Base-by-base conservation (phyloP, 2,113 vertebrate species). In the Melanocharis versteri region DNA sequence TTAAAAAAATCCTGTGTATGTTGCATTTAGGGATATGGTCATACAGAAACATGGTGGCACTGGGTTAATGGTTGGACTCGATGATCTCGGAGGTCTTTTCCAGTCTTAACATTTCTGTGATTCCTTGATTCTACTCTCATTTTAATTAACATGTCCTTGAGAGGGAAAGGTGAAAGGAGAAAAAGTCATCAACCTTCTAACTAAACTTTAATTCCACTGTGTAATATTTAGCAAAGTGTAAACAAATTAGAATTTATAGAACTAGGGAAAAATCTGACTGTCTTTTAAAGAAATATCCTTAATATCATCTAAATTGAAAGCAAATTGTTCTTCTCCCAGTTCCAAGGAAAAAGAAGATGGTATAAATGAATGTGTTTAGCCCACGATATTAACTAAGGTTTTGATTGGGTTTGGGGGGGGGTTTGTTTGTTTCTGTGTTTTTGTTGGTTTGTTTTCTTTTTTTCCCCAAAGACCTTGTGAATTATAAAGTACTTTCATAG, bases 371-470 rank as follows among this genome's bases (percentile, higher is more conserved):
- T 31, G 4, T 23, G 3, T 27, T 61, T 47, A 48, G 12, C 8
- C 15, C 20, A 33, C 54, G 8, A 6, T 12, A 56, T 50, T 68
- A 54, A 54, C 7, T n/a, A 51, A 47, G 12, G 9, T 53, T 87
- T 86, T 65, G 21, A 3, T 6, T 56, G 19, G 5, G 1, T 14
- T 57, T 31, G 11, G 13, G 16, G 9, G 5, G 4, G 9, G 7
- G 20, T 31, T 26, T 37, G 31, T 40, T 68, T 35, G 1, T 40
- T 28, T 71, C 37, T 4, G 16, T 14, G 4, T 20, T 50, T 23
- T n/a, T n/a, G 23, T 61, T n/a, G 15, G 2, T 1, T 26, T 28
- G 0, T 18, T 15, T 20, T 42, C 21, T 22, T 47, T 42, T 21
- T 45, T 22, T 7, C 1, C 3, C 6, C 13, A 30, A 47, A 50